phyloP scores from a whole-genome alignment of 2,113 vertebrate species.

The Carassius auratus region DNA sequence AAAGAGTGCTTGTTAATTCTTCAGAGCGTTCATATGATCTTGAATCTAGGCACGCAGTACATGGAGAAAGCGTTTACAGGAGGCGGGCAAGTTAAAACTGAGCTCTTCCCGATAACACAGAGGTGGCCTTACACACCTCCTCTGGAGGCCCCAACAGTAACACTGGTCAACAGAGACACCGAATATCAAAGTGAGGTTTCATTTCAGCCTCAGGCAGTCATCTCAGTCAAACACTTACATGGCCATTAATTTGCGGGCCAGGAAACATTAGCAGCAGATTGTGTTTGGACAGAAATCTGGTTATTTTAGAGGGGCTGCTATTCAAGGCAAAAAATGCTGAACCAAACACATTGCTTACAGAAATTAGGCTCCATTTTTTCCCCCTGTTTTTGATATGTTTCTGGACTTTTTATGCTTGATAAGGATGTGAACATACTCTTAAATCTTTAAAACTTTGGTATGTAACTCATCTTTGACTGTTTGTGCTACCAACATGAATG shows the following conservation, averaged over 20 bases:
- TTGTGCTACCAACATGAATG: too few relatives aligned
- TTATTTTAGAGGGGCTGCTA: conserved; percentile 63
- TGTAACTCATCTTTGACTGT: too few relatives aligned
- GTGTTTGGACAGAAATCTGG: conserved; percentile 77
- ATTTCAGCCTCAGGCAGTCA: conserved; percentile 62
- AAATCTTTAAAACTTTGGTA: too few relatives aligned
- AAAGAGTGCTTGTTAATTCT: conserved; percentile 58
- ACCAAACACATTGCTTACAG: background rate
- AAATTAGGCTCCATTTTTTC: background rate
- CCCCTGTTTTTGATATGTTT: background rate
- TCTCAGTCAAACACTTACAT: conserved; percentile 54
- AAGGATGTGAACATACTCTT: too few relatives aligned
- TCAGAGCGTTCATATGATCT: conserved; percentile 51
- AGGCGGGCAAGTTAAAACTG: conserved; percentile 54
- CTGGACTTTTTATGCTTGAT: too few relatives aligned
- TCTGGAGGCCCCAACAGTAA: conserved; percentile 57
- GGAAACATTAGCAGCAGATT: conserved; percentile 72
- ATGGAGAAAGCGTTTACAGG: background rate
- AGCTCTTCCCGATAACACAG: conserved; percentile 56
- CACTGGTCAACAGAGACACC: conserved; percentile 53
- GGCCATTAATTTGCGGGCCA: conserved; percentile 66
- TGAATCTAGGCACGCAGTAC: background rate
- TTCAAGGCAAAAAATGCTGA: background rate
- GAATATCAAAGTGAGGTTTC: conserved; percentile 23
- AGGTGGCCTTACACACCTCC: conserved; percentile 68